Percentiles rank a stretch among this genome's conserved stretches.
These are phyloP conservation scores for Sphenopsis melanotis DNA, from an alignment of 2,797 vertebrate species.

Conservation along the genomic window DNA sequence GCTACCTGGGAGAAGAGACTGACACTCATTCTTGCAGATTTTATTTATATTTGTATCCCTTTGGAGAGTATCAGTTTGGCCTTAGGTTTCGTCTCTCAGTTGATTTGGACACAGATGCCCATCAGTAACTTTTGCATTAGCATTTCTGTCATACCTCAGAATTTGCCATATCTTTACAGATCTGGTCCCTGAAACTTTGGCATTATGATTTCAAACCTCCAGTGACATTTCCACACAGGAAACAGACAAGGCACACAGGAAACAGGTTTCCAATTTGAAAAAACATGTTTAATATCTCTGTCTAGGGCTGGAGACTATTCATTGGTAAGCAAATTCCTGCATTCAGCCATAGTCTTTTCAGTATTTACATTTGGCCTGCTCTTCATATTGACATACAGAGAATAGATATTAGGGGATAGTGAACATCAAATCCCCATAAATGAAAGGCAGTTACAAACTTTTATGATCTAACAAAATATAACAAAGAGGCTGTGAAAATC, in stretches of 20 bases:
- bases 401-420: neutral
- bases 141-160: neutral
- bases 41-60: neutral
- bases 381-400: neutral
- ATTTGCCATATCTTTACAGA: neutral
- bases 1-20: neutral
- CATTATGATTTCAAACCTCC: neutral
- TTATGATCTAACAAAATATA: neutral
- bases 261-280: neutral
- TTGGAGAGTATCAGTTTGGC: neutral
- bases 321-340: neutral
- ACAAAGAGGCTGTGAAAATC: neutral
- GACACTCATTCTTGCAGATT: neutral
- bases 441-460: neutral
- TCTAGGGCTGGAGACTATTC: neutral
- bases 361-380: neutral
- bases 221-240: neutral
- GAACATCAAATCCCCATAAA: neutral
- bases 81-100: neutral
- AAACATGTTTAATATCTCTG: neutral
- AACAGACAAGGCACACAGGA: neutral
- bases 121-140: neutral
- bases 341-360: neutral
- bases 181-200: neutral
- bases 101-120: neutral